Evolutionary conservation across 2,113 vertebrate genomes (phyloP), one percentile per base, ranked within the genome.

Genomic region (Nansenia antarctica): DNA sequence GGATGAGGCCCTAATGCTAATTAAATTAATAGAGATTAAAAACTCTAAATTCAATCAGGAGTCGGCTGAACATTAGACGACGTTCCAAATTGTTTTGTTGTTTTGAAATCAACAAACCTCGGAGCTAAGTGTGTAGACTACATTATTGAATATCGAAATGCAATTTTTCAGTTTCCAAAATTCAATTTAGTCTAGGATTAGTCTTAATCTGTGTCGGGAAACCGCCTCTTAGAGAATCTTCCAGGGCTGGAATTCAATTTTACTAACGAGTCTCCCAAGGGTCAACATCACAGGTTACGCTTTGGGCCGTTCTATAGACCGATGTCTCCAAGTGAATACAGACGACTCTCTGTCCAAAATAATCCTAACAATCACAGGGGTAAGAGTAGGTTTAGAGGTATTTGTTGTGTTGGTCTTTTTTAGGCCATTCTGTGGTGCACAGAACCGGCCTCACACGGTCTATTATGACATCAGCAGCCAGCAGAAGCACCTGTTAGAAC

Each of bases 371-470:
- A n/a, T n/a, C n/a, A 88, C 88, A 83, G 71, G 45, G 55, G 29
- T 71, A 42, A 59, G 66, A 24, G 74, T 24, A 0, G 22, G 47
- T 72, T 49, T 76, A 27, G 57, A 82, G 0, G 22, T 66, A 24
- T 69, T 76, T 62, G 62, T 75, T 63, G 39, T 88, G 32, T 71
- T 88, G 67, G 42, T 83, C 62, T 57, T 54, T 27, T 37, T 39
- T 31, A 70, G 27, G 52, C 54, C 12, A 6, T 7, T 64, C 1
- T 22, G 54, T 0, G 59, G 72, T 0, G 32, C 67, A 5, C 70
- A 70, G 22, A 76, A 32, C 47, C 5, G 0, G 54, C 29, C 35
- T 0, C 55, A 64, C 47, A 0, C 18, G 0, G 70, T 61, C 35
- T 42, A 35, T 31, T 31, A 78, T 70, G 79, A 72, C 11, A 62